Evolutionary conservation across 2,888 invertebrate genomes (phyloP).

Genomic region (Stenolophus ochropezus): DNA sequence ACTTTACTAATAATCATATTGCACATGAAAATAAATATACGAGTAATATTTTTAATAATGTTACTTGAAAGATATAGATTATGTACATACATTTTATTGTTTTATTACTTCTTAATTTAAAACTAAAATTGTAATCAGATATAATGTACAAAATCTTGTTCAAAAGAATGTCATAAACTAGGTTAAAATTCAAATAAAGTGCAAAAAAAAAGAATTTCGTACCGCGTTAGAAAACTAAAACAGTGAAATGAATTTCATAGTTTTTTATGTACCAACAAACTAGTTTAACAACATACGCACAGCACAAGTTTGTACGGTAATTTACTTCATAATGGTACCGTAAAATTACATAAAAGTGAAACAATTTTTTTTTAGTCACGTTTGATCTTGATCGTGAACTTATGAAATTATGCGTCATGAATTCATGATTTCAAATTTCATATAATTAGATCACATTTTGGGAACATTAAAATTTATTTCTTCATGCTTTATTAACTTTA

Average conservation of each 20-base stretch:
- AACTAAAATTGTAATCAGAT: too few relatives aligned
- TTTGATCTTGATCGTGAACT: not conserved
- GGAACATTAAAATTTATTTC: not conserved
- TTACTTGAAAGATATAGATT: too few relatives aligned
- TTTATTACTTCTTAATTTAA: too few relatives aligned
- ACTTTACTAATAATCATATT: too few relatives aligned
- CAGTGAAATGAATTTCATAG: not conserved
- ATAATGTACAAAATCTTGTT: too few relatives aligned
- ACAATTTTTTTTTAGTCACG: constrained; percentile 3
- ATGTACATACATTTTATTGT: too few relatives aligned
- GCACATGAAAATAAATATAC: too few relatives aligned
- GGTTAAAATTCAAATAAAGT: too few relatives aligned
- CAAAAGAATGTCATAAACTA: too few relatives aligned
- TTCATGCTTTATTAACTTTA: not conserved
- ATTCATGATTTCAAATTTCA: not conserved
- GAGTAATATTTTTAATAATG: too few relatives aligned
- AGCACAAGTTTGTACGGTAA: not conserved
- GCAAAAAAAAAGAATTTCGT: too few relatives aligned
- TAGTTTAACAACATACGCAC: not conserved
- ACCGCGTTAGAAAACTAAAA: not conserved
- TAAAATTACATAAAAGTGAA: constrained; percentile 20
- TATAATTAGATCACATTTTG: not conserved
- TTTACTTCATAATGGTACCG: not conserved
- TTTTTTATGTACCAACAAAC: not conserved
- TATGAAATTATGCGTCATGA: not conserved